These are phyloP conservation scores for Lucilia cuprina DNA, from an alignment of 1,140 invertebrate genomes.

Conservation along the genomic window DNA sequence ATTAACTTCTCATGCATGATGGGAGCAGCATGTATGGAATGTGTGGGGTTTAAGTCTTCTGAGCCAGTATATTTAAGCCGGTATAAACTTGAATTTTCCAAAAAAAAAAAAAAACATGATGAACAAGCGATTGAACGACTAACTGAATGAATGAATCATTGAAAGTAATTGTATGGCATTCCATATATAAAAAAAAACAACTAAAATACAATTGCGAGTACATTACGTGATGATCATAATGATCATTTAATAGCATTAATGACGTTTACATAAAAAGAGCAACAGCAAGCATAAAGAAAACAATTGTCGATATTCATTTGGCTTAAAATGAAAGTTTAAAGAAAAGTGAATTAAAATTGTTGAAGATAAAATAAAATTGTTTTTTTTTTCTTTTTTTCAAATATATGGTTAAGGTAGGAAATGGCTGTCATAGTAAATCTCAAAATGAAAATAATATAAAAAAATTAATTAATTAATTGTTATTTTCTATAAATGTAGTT, in stretches of 20 bases:
- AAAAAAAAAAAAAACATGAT: background rate
- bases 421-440: background rate
- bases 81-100: background rate
- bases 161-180: slow-evolving; percentile 33
- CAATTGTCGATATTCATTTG: slow-evolving; percentile 7
- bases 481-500: background rate
- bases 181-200: background rate
- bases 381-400: background rate
- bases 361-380: background rate
- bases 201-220: slow-evolving; percentile 3
- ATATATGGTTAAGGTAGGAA: background rate
- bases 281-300: background rate
- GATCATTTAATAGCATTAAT: background rate
- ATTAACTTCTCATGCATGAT: slow-evolving; percentile 7
- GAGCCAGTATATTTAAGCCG: background rate
- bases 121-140: background rate
- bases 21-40: background rate
- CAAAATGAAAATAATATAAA: background rate
- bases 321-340: background rate
- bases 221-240: slow-evolving; percentile 11
- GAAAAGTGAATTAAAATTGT: slow-evolving; percentile 1
- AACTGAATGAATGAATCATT: slow-evolving; percentile 10
- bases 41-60: background rate
- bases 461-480: slow-evolving; percentile 1
- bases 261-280: background rate